A percentile compares a stretch with the other conserved stretches of the same genome.
Conservation (phyloP, 1,140 invertebrate genomes). For the Chymomyza costata region DNA sequence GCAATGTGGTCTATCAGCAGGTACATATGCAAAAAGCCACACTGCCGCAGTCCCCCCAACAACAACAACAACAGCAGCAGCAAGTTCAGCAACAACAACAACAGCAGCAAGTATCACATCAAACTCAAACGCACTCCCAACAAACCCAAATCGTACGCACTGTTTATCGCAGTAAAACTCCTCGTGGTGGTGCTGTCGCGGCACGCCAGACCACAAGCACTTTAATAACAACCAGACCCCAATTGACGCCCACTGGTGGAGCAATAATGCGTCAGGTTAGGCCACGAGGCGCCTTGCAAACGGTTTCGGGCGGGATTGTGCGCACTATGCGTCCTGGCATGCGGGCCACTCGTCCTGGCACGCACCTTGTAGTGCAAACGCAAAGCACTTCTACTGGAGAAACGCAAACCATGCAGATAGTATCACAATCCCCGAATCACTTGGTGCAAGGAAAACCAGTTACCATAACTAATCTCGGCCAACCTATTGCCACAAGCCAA, state of each 20-base stretch:
- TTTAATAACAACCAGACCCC: conserved; percentile 30
- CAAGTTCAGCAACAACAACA: conserved; percentile 22
- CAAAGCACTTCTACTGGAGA: conserved; percentile 18
- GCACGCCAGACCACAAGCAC: conserved; percentile 29
- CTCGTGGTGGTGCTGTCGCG: conserved; percentile 28
- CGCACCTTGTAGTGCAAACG: conserved; percentile 44
- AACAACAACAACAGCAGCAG: conserved; percentile 14
- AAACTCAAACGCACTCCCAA: conserved; percentile 11
- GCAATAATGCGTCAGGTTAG: conserved; percentile 50
- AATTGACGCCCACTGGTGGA: conserved; percentile 22
- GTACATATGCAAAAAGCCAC: conserved; percentile 46
- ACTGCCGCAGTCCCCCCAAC: background rate
- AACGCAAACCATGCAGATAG: conserved; percentile 50
- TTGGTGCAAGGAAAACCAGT: conserved; percentile 42
- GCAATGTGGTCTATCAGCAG: conserved; percentile 58
- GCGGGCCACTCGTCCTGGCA: conserved; percentile 25
- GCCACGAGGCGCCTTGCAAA: conserved; percentile 33
- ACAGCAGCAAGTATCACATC: conserved; percentile 30
- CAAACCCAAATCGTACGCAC: conserved; percentile 45
- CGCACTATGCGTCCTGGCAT: conserved; percentile 36
- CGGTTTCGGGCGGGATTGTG: conserved; percentile 24
- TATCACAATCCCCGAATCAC: conserved; percentile 20
- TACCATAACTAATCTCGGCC: conserved; percentile 50
- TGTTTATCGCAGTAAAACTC: conserved; percentile 37
- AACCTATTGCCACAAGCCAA: conserved; percentile 26